phyloP scores from a whole-genome alignment of 2,113 vertebrate genomes.

The Puffinus mauretanicus region DNA sequence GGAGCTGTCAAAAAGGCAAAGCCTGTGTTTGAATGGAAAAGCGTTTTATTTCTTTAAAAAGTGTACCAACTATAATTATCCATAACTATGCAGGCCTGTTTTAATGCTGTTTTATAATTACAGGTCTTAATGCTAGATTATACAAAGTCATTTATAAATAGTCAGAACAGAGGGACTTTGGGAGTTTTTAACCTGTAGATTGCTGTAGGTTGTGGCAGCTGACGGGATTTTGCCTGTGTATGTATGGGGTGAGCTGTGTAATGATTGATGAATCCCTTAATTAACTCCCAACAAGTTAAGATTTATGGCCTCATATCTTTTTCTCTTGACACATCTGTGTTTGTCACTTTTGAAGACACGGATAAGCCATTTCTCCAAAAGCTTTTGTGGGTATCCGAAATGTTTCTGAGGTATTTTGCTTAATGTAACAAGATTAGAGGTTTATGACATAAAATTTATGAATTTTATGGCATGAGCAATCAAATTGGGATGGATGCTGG shows the following conservation, averaged over 20 bases:
- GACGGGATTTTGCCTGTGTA: slow-evolving; percentile 32
- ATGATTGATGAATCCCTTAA: slow-evolving; percentile 74
- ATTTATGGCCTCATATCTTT: slow-evolving; percentile 68
- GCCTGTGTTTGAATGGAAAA: slow-evolving; percentile 66
- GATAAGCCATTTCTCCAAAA: slow-evolving; percentile 53
- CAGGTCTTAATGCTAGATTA: slow-evolving; percentile 67
- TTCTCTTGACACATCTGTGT: slow-evolving; percentile 61
- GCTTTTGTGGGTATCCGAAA: slow-evolving; percentile 57
- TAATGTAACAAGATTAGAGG: slow-evolving; percentile 61
- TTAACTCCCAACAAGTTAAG: slow-evolving; percentile 71
- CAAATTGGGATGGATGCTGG: neutral
- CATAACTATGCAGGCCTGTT: slow-evolving; percentile 66
- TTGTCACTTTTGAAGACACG: slow-evolving; percentile 62
- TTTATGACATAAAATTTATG: slow-evolving; percentile 40
- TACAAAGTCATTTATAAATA: slow-evolving; percentile 72
- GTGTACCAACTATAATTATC: slow-evolving; percentile 64
- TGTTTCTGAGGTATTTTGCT: slow-evolving; percentile 54
- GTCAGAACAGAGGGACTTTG: slow-evolving; percentile 65
- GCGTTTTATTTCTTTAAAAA: slow-evolving; percentile 73
- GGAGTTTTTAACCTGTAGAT: slow-evolving; percentile 72
- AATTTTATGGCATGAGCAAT: slow-evolving; percentile 22
- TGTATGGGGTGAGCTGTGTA: slow-evolving; percentile 37
- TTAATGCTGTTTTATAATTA: slow-evolving; percentile 70
- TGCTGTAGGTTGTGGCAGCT: slow-evolving; percentile 58
- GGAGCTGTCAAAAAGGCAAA: slow-evolving; percentile 75